Evolutionary conservation across 2,888 invertebrate genomes (phyloP).

Genomic region (Hydrotaea cyrtoneurina): DNA sequence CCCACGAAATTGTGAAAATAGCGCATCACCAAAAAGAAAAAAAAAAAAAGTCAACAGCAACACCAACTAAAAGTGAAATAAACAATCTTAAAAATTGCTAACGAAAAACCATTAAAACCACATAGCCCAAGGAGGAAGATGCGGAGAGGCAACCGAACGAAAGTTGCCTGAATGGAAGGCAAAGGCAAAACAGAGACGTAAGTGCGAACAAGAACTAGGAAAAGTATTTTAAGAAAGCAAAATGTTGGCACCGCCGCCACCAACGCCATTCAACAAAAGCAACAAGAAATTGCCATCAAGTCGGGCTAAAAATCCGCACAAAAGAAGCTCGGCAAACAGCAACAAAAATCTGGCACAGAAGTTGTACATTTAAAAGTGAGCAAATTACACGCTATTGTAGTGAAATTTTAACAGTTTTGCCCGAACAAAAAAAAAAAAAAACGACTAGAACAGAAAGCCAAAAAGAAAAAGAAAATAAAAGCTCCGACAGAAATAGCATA

Average conservation of each 20-base stretch:
- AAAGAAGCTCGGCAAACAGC: constrained; percentile 8
- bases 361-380: constrained; percentile 63
- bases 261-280: not conserved
- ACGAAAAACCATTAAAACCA: constrained; percentile 61
- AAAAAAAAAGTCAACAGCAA: constrained; percentile 39
- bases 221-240: constrained; percentile 50
- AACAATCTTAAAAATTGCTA: constrained; percentile 61
- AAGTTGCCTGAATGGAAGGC: not conserved
- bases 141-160: not conserved
- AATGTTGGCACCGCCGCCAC: constrained; percentile 3
- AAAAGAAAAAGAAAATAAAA: not conserved
- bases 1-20: constrained; percentile 24
- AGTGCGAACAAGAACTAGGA: constrained; percentile 3
- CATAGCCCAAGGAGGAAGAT: constrained; percentile 25
- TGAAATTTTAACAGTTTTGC: constrained; percentile 56
- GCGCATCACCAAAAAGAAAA: constrained; percentile 16
- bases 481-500: not conserved
- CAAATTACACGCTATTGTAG: constrained; percentile 64
- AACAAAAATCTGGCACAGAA: constrained; percentile 59
- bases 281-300: constrained; percentile 33
- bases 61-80: constrained; percentile 54
- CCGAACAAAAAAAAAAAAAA: constrained; percentile 1
- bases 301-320: constrained; percentile 7
- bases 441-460: not conserved
- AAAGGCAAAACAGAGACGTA: constrained; percentile 33